A percentile compares a stretch with the other conserved stretches of the same genome.
Conservation (phyloP, 2,797 vertebrate genomes). For the Tenualosa ilisha region DNA sequence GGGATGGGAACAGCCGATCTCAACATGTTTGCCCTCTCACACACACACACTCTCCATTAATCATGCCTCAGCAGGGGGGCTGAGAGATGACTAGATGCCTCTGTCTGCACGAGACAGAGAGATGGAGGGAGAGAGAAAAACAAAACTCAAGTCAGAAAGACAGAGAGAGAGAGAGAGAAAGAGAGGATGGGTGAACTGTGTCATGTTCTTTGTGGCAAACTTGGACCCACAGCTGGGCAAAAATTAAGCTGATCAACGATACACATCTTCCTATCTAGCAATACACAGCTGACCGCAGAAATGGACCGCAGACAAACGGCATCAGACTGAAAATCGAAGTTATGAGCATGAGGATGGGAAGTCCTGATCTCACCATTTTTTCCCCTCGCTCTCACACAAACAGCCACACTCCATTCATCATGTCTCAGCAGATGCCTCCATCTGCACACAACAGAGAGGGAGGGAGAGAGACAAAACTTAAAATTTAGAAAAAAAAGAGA, state of each 20-base stretch:
- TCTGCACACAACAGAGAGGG: neutral
- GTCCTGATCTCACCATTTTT: no score
- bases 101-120: no score
- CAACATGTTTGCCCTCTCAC: neutral
- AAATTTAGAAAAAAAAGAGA: neutral
- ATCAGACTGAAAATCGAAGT: neutral
- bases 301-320: neutral
- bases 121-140: neutral
- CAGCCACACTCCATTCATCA: neutral
- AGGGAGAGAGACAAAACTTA: neutral
- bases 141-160: no score
- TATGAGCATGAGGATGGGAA: neutral
- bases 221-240: no score
- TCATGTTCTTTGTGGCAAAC: no score
- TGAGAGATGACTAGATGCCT: no score
- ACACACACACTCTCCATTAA: no score
- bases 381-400: no score
- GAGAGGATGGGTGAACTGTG: neutral
- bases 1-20: neutral
- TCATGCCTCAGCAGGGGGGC: no score
- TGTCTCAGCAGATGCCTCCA: neutral
- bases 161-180: conserved; percentile 14
- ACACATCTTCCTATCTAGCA: no score
- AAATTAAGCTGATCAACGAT: no score
- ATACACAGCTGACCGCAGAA: neutral